These are phyloP conservation scores for Anoplius nigerrimus DNA, from an alignment of 2,888 invertebrate genomes.

Conservation along the genomic window DNA sequence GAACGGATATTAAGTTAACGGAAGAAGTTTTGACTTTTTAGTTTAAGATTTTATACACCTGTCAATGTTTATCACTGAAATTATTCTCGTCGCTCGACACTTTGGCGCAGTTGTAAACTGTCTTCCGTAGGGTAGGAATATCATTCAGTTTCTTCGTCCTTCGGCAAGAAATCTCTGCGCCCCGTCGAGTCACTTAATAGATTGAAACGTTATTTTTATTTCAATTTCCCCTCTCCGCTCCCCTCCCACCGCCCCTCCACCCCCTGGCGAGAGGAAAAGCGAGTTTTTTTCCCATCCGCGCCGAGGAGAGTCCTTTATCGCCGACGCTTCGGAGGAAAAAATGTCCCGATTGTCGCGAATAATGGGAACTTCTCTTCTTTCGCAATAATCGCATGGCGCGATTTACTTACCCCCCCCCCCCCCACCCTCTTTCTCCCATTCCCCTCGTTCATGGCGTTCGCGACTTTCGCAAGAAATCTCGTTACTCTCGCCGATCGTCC, in stretches of 20 bases:
- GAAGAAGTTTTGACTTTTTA: too few relatives aligned
- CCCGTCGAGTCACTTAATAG: conserved; percentile 1
- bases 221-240: neutral
- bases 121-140: neutral
- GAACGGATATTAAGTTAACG: too few relatives aligned
- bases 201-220: conserved; percentile 6
- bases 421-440: too few relatives aligned
- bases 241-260: neutral
- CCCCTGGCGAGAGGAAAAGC: too few relatives aligned
- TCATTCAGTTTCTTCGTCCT: neutral
- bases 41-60: too few relatives aligned
- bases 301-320: conserved; percentile 4
- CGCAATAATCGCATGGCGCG: too few relatives aligned
- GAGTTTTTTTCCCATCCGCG: neutral
- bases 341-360: neutral
- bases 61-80: too few relatives aligned
- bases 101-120: neutral
- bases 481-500: neutral
- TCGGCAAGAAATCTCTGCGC: neutral
- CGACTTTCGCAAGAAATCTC: neutral
- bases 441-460: too few relatives aligned
- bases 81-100: neutral
- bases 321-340: neutral
- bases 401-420: too few relatives aligned
- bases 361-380: too few relatives aligned